phyloP scores from a whole-genome alignment of 2,888 invertebrate genomes.

The Euphydryas editha region DNA sequence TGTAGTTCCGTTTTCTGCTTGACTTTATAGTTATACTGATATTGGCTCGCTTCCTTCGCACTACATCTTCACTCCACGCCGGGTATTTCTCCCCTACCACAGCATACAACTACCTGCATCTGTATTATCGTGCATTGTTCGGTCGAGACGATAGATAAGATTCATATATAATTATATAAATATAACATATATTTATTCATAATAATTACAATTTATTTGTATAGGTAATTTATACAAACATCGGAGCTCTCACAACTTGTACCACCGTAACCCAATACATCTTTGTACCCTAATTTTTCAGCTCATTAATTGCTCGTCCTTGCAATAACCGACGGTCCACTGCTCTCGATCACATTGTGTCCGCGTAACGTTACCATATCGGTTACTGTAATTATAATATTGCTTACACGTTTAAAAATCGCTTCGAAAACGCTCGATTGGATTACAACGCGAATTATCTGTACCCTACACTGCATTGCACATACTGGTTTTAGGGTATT shows the following conservation, averaged over 20 bases:
- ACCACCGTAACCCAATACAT: constrained; percentile 62
- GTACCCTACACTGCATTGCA: not conserved
- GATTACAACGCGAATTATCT: constrained; percentile 35
- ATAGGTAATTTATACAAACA: not conserved
- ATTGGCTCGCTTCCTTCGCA: too few relatives aligned
- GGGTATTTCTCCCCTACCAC: too few relatives aligned
- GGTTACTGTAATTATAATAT: constrained; percentile 64
- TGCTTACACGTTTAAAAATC: constrained; percentile 41
- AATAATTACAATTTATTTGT: too few relatives aligned
- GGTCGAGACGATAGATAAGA: too few relatives aligned
- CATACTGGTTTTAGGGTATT: constrained; percentile 5
- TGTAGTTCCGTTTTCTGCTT: too few relatives aligned
- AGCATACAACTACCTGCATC: too few relatives aligned
- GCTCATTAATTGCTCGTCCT: constrained; percentile 77
- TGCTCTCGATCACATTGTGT: constrained; percentile 56
- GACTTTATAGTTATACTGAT: too few relatives aligned
- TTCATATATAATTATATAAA: too few relatives aligned
- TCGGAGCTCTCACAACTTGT: constrained; percentile 38
- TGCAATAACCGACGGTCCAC: constrained; percentile 62
- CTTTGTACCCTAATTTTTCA: constrained; percentile 77
- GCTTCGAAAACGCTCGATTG: constrained; percentile 36
- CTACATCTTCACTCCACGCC: too few relatives aligned
- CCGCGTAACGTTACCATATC: constrained; percentile 54
- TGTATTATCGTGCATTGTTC: too few relatives aligned
- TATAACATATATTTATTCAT: too few relatives aligned